Evolutionary conservation across 2,113 vertebrate genomes (phyloP), one percentile per base, ranked within the genome.

Genomic region (Muntiacus reevesi): DNA sequence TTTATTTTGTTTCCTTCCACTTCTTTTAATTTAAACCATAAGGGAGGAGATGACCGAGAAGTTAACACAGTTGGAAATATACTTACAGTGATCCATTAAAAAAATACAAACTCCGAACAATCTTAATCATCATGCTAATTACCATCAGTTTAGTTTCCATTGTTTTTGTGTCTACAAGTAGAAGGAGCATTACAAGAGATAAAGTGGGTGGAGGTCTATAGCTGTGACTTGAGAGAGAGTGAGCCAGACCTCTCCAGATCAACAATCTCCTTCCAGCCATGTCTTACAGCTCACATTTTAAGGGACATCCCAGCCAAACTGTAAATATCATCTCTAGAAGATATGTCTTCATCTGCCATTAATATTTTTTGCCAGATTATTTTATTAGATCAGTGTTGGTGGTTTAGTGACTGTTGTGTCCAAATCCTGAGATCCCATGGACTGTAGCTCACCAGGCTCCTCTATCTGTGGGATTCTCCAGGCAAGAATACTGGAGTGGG

Each of bases 21-120:
- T 91, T 93, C 67, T 92, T 96, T 97, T 90, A 67, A 93, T 84
- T 90, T 89, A 88, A 95, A 71, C 33, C n/a, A 71, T 47, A 91
- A 23, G 19, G 55, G 40, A 79, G 8, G 43, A 28, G 16, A 89
- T 93, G 54, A 92, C 27, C 67, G 54, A 13, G 36, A 95, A 97
- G 83, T 83, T 88, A 45, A 62, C 30, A 83, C 7, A 79, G n/a
- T 52, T 94, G 43, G 47, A 93, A 93, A 95, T 83, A 95, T 54
- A 62, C 10, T 25, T 52, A 52, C 5, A 79, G 25, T 47, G 12
- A 33, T 28, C 11, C 62, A 76, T 43, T 92, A 43, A 64, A 54
- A 14, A 88, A 86, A 78, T 25, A 81, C 60, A 40, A 82, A 62
- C 19, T 85, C 54, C 54, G 62, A 90, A 54, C 88, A 52, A 82